Base-by-base conservation (phyloP, 30 jellyfish, hydroid and myxozoan genomes). In the Hydra vulgaris region DNA sequence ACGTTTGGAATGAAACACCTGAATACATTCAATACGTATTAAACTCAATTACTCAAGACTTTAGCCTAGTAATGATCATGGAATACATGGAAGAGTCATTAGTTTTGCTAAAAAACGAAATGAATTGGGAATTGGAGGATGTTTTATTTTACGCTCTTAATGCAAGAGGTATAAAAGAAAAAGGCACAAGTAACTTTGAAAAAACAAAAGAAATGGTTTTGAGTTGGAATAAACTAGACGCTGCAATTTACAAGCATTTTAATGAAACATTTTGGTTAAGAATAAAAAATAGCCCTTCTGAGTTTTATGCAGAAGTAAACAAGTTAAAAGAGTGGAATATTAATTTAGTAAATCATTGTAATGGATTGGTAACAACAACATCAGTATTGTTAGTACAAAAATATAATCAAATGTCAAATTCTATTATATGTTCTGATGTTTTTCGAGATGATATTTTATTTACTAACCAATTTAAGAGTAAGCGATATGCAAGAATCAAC, bases 41-140 rank as follows among this genome's bases (percentile, higher is more conserved):
- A 5, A 16, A 80, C 19, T 21, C 55, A 0, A 73, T 80, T 15
- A 70, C 61, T 24, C 52, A 70, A 80, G 87, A 80, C 27, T 80
- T 66, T 70, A 27, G 66, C 27, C 23, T 80, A 15, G 83, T 80
- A 15, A 80, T 80, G 87, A 80, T 80, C 25, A 61, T 82, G 0
- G 87, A 80, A 21, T 80, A 80, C 83, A 80, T 80, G 87, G 25
- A 7, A 25, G 87, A 80, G 71, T 80, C 87, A 23, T 71, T 80
- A 56, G 83, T 80, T 1, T 8, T 80, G 61, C 71, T 80, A 5
- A 80, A 80, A 70, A 24, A 80, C n/a, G 83, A 15, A 12, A 25
- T 80, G 72, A 61, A 84, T 66, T 80, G 87, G 87, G 72, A 80
- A 7, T 18, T 80, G 22, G 54, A 80, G 54, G 87, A 80, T 70